A percentile compares a stretch with the other conserved stretches of the same genome.
Evolutionary conservation across 2,113 vertebrate genomes (phyloP).

Genomic region (Hemiscyllium ocellatum): DNA sequence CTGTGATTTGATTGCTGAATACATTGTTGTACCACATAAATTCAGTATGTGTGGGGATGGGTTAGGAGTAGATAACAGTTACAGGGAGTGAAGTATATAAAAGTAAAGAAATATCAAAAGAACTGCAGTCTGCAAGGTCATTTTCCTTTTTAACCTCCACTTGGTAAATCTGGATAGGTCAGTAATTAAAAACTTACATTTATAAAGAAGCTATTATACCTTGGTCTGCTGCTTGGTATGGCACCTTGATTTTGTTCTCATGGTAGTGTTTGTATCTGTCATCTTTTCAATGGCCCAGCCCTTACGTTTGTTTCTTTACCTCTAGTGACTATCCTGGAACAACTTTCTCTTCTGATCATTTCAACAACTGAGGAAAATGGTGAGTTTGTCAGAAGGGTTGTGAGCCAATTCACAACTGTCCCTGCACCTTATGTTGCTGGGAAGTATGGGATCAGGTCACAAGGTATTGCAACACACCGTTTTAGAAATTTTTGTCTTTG

Average conservation of each 20-base stretch:
- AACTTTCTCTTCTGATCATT: conserved; percentile 35
- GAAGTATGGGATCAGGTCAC: conserved; percentile 27
- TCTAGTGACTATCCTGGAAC: conserved; percentile 35
- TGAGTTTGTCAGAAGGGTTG: conserved; percentile 32
- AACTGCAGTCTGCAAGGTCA: background rate
- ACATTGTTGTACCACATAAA: background rate
- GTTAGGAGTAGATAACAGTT: background rate
- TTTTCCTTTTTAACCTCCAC: background rate
- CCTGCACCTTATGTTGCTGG: conserved; percentile 25
- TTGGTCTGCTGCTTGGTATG: background rate
- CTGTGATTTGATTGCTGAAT: background rate
- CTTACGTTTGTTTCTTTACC: conserved; percentile 34
- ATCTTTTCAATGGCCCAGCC: conserved; percentile 28
- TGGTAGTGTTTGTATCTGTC: background rate
- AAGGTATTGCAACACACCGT: background rate
- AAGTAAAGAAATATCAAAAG: background rate
- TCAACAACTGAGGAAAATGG: conserved; percentile 34
- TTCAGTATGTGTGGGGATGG: background rate
- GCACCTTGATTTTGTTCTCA: conserved; percentile 9
- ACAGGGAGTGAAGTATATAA: background rate
- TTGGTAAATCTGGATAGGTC: background rate
- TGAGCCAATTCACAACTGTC: conserved; percentile 18
- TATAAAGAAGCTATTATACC: background rate
- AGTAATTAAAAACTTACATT: background rate
- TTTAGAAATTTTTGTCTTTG: background rate